Conservation (phyloP, 2,888 invertebrate species). For the Phanerotoma sp. region DNA sequence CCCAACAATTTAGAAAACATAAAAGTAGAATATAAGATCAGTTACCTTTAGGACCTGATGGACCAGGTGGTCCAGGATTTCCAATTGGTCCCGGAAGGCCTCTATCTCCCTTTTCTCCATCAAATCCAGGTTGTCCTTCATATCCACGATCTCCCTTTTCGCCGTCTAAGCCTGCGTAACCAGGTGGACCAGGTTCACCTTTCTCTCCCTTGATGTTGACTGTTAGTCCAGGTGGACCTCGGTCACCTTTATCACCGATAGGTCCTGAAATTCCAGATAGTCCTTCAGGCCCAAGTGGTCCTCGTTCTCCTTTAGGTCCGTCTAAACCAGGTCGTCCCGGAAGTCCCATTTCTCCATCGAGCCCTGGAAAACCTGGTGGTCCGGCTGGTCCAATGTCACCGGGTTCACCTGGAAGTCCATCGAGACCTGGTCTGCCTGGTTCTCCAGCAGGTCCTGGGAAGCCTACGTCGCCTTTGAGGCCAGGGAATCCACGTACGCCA, state of each 20-base stretch:
- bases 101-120: slow-evolving; percentile 55
- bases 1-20: too few species aligned
- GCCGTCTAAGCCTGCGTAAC: slow-evolving; percentile 61
- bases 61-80: slow-evolving; percentile 57
- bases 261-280: slow-evolving; percentile 64
- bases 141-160: slow-evolving; percentile 61
- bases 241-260: slow-evolving; percentile 62
- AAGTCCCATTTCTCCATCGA: slow-evolving; percentile 71
- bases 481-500: slow-evolving; percentile 64
- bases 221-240: slow-evolving; percentile 60
- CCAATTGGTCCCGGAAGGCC: slow-evolving; percentile 53
- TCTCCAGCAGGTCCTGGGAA: slow-evolving; percentile 61
- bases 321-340: slow-evolving; percentile 62
- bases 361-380: slow-evolving; percentile 66
- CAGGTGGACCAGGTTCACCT: slow-evolving; percentile 60
- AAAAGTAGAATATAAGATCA: not conserved
- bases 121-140: slow-evolving; percentile 53
- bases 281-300: slow-evolving; percentile 54
- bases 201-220: slow-evolving; percentile 59
- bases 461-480: slow-evolving; percentile 63
- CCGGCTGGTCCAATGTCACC: slow-evolving; percentile 69
- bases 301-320: slow-evolving; percentile 63
- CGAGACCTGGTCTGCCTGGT: slow-evolving; percentile 65
- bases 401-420: slow-evolving; percentile 64
- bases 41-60: slow-evolving; percentile 62